Conservation (phyloP, 1,140 invertebrate species). For the Drosophila ananassae region DNA sequence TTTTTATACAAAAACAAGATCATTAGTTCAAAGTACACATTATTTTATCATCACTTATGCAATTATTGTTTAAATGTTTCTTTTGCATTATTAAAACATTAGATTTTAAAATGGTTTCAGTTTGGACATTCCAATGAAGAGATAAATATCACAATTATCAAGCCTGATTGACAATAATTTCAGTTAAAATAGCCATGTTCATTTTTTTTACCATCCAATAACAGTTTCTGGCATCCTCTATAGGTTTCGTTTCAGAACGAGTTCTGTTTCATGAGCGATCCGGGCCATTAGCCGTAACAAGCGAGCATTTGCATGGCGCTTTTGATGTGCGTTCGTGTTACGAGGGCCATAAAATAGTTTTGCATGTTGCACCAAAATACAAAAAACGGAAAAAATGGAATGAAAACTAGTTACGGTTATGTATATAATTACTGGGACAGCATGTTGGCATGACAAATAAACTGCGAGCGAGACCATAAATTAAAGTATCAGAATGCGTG, state of each 20-base stretch:
- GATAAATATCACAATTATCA: constrained; percentile 15
- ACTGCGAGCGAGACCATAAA: constrained; percentile 70
- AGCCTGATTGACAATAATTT: constrained; percentile 3
- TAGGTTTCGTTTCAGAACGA: constrained; percentile 23
- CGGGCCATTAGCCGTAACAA: constrained; percentile 57
- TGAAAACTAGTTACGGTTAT: constrained; percentile 68
- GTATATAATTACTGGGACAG: constrained; percentile 62
- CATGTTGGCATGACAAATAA: constrained; percentile 73
- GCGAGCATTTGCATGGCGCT: constrained; percentile 49
- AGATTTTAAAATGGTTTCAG: too few relatives aligned
- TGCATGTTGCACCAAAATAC: constrained; percentile 48
- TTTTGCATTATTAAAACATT: not conserved
- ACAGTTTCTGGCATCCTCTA: constrained; percentile 29
- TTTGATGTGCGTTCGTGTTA: constrained; percentile 38
- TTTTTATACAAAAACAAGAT: too few relatives aligned
- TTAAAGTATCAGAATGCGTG: constrained; percentile 80
- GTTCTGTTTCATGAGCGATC: constrained; percentile 32
- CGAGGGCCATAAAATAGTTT: constrained; percentile 48
- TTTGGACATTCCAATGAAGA: constrained; percentile 11
- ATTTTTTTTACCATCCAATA: constrained; percentile 11
- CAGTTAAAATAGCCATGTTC: constrained; percentile 7
- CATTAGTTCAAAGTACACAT: too few relatives aligned
- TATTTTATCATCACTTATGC: not conserved
- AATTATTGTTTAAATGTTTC: not conserved
- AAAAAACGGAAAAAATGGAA: not conserved